Evolutionary conservation across 2,113 vertebrate species (phyloP).

Genomic region (Platysternon megacephalum): DNA sequence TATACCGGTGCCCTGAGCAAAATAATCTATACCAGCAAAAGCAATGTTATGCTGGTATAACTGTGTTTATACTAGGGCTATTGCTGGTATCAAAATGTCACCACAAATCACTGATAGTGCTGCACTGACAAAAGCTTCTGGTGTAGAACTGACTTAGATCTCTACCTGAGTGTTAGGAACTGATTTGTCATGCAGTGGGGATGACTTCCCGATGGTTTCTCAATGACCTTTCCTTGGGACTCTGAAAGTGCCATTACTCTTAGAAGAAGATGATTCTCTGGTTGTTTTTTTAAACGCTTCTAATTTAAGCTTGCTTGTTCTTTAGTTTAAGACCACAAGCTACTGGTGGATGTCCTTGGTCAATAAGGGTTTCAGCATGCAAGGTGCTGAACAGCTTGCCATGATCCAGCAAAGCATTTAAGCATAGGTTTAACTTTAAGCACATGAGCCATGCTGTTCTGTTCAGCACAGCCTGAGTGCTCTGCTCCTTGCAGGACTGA

Average conservation of each 20-base stretch:
- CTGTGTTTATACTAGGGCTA: neutral
- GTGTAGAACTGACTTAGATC: neutral
- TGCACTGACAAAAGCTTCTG: neutral
- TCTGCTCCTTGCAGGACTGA: neutral
- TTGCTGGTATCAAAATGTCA: neutral
- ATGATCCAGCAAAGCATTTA: neutral
- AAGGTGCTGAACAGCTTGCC: neutral
- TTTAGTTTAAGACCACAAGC: neutral
- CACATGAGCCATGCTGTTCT: neutral
- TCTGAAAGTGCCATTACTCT: neutral
- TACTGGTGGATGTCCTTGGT: neutral
- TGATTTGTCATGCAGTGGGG: neutral
- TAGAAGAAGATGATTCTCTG: neutral
- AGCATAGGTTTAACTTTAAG: neutral
- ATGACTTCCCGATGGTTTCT: neutral
- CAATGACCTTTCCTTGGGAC: neutral
- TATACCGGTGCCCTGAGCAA: neutral
- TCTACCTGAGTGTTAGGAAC: neutral
- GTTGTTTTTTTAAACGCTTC: neutral
- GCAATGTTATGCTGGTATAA: neutral
- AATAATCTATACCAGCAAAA: neutral
- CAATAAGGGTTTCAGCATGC: neutral
- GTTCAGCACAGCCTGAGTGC: neutral
- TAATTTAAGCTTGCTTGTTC: neutral
- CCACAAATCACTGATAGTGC: neutral